These are phyloP conservation scores for Euwallacea fornicatus DNA, from an alignment of 1,140 invertebrate species.

Conservation along the genomic window DNA sequence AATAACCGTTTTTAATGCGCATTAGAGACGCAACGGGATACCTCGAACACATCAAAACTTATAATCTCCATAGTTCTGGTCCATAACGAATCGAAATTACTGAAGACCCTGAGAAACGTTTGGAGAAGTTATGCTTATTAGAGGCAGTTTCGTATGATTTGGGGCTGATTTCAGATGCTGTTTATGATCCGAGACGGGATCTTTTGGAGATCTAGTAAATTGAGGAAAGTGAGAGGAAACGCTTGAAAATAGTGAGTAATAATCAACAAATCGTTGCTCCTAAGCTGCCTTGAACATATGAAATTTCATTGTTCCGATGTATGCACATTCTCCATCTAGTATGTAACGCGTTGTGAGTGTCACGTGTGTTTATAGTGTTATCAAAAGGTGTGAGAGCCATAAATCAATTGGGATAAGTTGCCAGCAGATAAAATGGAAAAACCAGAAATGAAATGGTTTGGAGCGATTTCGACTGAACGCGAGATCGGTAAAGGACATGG, in stretches of 20 bases:
- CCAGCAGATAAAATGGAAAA: background rate
- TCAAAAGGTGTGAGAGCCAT: slow-evolving; percentile 2
- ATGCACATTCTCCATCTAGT: too few relatives aligned
- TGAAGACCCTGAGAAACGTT: slow-evolving; percentile 7
- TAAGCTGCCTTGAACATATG: too few relatives aligned
- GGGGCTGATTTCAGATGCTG: too few relatives aligned
- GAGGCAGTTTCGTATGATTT: background rate
- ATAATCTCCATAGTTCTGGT: slow-evolving; percentile 25
- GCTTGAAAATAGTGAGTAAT: too few relatives aligned
- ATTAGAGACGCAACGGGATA: slow-evolving; percentile 31
- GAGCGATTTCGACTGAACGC: too few relatives aligned
- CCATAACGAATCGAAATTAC: slow-evolving; percentile 29
- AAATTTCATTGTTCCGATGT: too few relatives aligned
- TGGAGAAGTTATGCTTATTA: slow-evolving; percentile 18
- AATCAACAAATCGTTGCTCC: too few relatives aligned
- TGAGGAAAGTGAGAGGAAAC: too few relatives aligned
- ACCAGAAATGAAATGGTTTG: background rate
- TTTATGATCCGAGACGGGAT: too few relatives aligned
- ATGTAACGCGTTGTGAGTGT: too few relatives aligned
- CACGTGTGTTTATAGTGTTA: background rate
- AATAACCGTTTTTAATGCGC: slow-evolving; percentile 31
- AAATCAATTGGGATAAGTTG: background rate
- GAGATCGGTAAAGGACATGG: too few relatives aligned
- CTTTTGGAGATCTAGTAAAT: too few relatives aligned
- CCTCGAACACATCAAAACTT: slow-evolving; percentile 21